A percentile compares a stretch with the other conserved stretches of the same genome.
phyloP scores from a whole-genome alignment of 92 coral and sea anemone genomes.

The Siderastrea radians region DNA sequence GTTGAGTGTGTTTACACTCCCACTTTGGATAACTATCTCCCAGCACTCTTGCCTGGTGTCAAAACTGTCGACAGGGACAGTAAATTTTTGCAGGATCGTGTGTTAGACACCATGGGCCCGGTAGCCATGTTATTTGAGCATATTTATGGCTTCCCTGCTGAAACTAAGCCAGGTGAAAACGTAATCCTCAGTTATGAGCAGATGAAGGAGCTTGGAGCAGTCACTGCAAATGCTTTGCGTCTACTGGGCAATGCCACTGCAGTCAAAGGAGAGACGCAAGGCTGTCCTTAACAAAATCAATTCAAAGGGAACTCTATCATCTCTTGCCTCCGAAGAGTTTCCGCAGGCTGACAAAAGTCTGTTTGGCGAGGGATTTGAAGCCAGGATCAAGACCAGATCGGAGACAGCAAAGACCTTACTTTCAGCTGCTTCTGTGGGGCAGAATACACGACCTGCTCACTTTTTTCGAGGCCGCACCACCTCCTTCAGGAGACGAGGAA shows the following conservation, averaged over 20 bases:
- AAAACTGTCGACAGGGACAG: slow-evolving; percentile 53
- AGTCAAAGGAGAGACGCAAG: slow-evolving; percentile 47
- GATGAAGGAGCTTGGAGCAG: slow-evolving; percentile 54
- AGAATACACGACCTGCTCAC: slow-evolving; percentile 34
- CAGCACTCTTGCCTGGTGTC: slow-evolving; percentile 57
- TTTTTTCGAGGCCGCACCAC: slow-evolving; percentile 39
- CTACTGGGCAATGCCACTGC: slow-evolving; percentile 69
- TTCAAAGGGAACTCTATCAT: slow-evolving; percentile 49
- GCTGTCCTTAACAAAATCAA: slow-evolving; percentile 59
- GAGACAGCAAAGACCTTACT: slow-evolving; percentile 63
- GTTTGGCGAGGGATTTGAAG: slow-evolving; percentile 62
- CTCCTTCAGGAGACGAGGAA: too few relatives aligned
- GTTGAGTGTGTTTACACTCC: slow-evolving; percentile 71
- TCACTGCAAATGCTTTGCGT: slow-evolving; percentile 32
- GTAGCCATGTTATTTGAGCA: neutral
- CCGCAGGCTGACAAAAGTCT: slow-evolving; percentile 61
- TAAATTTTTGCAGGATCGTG: slow-evolving; percentile 65
- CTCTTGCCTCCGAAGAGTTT: slow-evolving; percentile 62
- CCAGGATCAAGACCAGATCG: slow-evolving; percentile 57
- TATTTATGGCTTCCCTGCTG: neutral
- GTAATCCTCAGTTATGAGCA: slow-evolving; percentile 32
- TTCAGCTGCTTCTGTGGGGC: slow-evolving; percentile 53
- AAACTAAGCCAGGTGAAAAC: slow-evolving; percentile 25
- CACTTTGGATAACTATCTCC: slow-evolving; percentile 49
- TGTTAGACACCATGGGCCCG: slow-evolving; percentile 50